A percentile compares a stretch with the other conserved stretches of the same genome.
phyloP scores from a whole-genome alignment of 1,140 invertebrate genomes.

The Gerris buenoi region DNA sequence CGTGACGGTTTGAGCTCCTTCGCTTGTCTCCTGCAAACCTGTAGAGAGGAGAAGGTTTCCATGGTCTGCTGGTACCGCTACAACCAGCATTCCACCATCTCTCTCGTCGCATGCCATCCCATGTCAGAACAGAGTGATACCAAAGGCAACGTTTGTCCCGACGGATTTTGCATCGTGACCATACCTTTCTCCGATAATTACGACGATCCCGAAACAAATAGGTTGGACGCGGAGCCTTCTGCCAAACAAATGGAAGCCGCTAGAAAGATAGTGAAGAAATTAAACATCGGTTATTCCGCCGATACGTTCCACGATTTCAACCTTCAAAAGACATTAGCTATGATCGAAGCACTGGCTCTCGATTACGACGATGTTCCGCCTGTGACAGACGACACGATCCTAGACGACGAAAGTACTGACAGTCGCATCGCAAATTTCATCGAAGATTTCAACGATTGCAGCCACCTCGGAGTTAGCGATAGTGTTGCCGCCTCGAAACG shows the following conservation, averaged over 20 bases:
- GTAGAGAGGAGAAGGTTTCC: not conserved
- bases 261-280: conserved; percentile 12
- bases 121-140: not conserved
- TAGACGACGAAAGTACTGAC: conserved; percentile 6
- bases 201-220: not conserved
- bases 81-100: not conserved
- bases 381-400: conserved; percentile 5
- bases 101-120: not conserved
- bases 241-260: not conserved
- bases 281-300: conserved; percentile 5
- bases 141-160: not conserved
- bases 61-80: conserved; percentile 1
- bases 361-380: conserved; percentile 6
- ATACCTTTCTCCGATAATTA: conserved; percentile 3
- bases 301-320: conserved; percentile 12
- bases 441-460: conserved; percentile 5
- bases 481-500: not conserved
- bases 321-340: conserved; percentile 2
- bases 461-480: not conserved
- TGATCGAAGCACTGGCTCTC: conserved; percentile 15
- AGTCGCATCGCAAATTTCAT: not conserved
- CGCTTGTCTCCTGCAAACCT: not conserved
- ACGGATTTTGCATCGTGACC: not conserved
- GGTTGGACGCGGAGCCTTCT: not conserved
- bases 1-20: not conserved